Conservation (phyloP, 2,888 invertebrate species). For the Phrixothrix hirtus region DNA sequence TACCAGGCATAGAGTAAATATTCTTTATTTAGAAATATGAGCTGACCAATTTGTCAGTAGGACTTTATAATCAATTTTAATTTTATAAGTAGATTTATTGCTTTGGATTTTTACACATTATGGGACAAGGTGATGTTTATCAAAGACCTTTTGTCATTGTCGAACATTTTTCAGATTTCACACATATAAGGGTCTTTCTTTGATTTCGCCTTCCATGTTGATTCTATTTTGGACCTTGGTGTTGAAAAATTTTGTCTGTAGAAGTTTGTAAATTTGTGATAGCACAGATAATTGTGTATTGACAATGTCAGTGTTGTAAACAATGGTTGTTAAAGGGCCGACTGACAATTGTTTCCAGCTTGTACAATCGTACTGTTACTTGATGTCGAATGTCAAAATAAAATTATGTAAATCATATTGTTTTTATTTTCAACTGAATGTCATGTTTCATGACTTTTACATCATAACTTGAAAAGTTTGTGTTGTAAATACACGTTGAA, state of each 20-base stretch:
- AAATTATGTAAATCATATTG: constrained; percentile 42
- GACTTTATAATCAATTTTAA: constrained; percentile 20
- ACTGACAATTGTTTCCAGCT: constrained; percentile 50
- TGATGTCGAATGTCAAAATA: constrained; percentile 50
- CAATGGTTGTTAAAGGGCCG: constrained; percentile 51
- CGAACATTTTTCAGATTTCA: no score
- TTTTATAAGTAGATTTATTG: constrained; percentile 10
- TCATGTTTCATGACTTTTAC: constrained; percentile 6
- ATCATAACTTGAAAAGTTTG: no score
- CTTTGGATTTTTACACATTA: no score
- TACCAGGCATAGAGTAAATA: constrained; percentile 23
- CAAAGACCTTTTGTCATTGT: no score
- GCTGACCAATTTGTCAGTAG: constrained; percentile 19
- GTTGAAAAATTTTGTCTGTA: constrained; percentile 17
- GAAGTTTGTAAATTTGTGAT: constrained; percentile 44
- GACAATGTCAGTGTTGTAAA: constrained; percentile 55
- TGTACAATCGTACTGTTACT: constrained; percentile 56
- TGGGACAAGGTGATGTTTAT: background rate
- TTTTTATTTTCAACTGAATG: constrained; percentile 25
- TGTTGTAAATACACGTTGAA: background rate
- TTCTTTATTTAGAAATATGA: constrained; percentile 25
- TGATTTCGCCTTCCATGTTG: constrained; percentile 6
- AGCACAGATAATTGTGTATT: constrained; percentile 53
- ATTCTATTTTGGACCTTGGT: constrained; percentile 20
- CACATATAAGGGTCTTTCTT: constrained; percentile 5